Evolutionary conservation across 2,797 vertebrate species (phyloP).

Genomic region (Gastrophryne carolinensis): DNA sequence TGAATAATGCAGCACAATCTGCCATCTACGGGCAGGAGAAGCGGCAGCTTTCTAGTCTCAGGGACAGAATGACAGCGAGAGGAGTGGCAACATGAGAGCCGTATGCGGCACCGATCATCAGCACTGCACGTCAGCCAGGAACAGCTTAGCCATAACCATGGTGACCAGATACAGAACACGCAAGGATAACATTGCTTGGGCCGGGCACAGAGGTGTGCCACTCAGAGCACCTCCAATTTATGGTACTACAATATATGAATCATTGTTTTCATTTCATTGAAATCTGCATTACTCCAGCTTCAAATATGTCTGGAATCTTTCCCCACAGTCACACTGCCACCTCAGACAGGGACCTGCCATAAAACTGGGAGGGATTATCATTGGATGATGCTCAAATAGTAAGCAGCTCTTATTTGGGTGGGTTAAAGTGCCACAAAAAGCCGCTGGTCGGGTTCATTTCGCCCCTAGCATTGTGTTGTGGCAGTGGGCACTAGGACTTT

Average conservation of each 20-base stretch:
- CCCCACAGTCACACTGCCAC: background rate
- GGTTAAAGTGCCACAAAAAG: too few species aligned
- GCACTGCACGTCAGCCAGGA: background rate
- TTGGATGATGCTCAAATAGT: too few species aligned
- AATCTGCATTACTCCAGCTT: background rate
- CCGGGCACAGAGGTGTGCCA: background rate
- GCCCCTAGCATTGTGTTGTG: too few species aligned
- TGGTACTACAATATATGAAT: background rate
- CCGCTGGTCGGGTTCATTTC: too few species aligned
- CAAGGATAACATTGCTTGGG: background rate
- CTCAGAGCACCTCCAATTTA: background rate
- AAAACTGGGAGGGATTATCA: too few species aligned
- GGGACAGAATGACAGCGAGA: slow-evolving; percentile 1
- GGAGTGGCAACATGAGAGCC: slow-evolving; percentile 16
- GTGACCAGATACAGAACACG: background rate
- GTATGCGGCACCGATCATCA: background rate
- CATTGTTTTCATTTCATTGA: background rate
- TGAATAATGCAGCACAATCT: slow-evolving; percentile 17
- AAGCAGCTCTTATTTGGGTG: too few species aligned
- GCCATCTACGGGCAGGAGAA: background rate
- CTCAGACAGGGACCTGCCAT: background rate
- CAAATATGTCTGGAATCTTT: background rate
- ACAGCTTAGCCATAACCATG: slow-evolving; percentile 4
- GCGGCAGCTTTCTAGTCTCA: background rate
- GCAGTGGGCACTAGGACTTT: too few species aligned